A percentile compares a stretch with the other conserved stretches of the same genome.
phyloP scores from a whole-genome alignment of 2,797 vertebrate genomes.

The Paguma larvata region DNA sequence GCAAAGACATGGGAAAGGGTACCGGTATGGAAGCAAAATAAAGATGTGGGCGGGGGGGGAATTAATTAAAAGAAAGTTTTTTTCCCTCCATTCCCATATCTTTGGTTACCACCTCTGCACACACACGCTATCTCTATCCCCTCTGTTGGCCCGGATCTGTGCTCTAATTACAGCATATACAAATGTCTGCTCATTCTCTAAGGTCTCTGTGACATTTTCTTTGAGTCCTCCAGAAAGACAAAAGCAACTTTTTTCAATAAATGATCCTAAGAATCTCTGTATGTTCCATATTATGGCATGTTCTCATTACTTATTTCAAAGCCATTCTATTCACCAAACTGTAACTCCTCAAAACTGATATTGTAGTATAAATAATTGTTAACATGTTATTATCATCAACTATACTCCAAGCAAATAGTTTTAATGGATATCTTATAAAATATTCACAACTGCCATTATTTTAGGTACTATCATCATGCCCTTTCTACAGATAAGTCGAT shows the following conservation, averaged over 20 bases:
- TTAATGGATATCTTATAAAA: not conserved
- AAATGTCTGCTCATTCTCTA: not conserved
- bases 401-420: not conserved
- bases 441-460: not conserved
- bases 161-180: not conserved
- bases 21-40: not conserved
- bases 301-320: not conserved
- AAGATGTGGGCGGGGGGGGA: not conserved
- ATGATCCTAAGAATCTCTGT: not conserved
- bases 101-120: not conserved
- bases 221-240: not conserved
- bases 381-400: not conserved
- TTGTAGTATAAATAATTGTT: not conserved
- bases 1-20: not conserved
- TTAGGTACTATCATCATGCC: not conserved
- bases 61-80: not conserved
- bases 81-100: not conserved
- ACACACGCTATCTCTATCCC: too few relatives aligned
- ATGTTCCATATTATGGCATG: not conserved
- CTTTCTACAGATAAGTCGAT: not conserved
- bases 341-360: not conserved
- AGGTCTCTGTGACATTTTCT: slow-evolving; percentile 6
- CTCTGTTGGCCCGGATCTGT: not conserved
- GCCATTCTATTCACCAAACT: not conserved
- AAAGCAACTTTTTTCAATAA: not conserved